Evolutionary conservation across 2,113 vertebrate genomes (phyloP).

Genomic region (Bubo scandiacus): DNA sequence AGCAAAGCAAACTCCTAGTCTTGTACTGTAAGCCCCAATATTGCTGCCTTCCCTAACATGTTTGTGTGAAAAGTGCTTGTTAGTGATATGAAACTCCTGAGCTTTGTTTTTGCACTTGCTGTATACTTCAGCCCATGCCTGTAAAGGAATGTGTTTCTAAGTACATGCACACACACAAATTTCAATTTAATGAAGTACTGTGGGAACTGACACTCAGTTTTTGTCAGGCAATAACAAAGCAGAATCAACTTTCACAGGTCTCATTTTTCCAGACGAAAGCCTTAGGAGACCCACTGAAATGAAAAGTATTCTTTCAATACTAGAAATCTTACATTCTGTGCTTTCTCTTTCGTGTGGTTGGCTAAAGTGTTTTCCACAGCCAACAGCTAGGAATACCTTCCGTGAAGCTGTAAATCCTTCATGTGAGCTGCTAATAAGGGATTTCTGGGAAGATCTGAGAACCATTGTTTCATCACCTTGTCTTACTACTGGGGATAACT

Average conservation of each 20-base stretch:
- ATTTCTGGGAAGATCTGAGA: not conserved
- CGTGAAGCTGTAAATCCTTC: not conserved
- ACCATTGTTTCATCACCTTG: not conserved
- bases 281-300: not conserved
- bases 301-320: not conserved
- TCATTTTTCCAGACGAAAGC: not conserved
- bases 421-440: not conserved
- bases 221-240: not conserved
- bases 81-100: not conserved
- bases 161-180: not conserved
- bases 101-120: not conserved
- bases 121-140: not conserved
- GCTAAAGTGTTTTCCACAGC: not conserved
- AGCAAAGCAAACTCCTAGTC: not conserved
- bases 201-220: not conserved
- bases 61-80: not conserved
- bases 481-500: not conserved
- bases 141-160: not conserved
- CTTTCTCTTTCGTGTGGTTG: not conserved
- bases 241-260: not conserved
- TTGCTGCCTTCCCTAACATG: not conserved
- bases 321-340: not conserved
- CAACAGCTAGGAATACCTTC: not conserved
- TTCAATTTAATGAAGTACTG: not conserved
- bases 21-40: not conserved